Percentiles rank a stretch among this genome's conserved stretches.
Conservation (phyloP, 2,113 vertebrate species). For the Mormyrus iriodes region DNA sequence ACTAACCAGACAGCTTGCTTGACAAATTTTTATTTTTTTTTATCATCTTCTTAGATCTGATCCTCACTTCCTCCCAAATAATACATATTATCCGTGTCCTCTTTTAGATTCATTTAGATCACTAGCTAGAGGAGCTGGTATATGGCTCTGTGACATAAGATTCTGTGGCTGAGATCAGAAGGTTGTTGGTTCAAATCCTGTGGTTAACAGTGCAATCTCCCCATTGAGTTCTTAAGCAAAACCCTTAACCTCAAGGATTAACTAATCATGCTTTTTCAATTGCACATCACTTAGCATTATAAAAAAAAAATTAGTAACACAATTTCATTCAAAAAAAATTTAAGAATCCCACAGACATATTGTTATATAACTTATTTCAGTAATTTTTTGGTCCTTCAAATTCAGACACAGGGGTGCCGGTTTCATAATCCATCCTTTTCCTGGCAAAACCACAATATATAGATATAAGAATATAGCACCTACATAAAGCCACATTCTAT, state of each 20-base stretch:
- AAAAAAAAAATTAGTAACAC: not conserved
- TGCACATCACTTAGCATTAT: not conserved
- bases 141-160: not conserved
- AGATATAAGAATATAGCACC: not conserved
- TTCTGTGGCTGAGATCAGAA: not conserved
- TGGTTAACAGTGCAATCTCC: not conserved
- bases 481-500: not conserved
- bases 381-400: not conserved
- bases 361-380: not conserved
- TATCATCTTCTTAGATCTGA: not conserved
- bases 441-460: not conserved
- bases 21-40: not conserved
- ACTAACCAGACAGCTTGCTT: not conserved
- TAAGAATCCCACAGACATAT: not conserved
- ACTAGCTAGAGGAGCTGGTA: not conserved
- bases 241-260: not conserved
- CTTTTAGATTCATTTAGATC: not conserved
- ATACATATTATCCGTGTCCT: not conserved
- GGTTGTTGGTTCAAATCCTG: not conserved
- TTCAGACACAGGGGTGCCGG: not conserved
- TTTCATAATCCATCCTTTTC: not conserved
- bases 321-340: not conserved
- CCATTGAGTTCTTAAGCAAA: not conserved
- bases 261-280: not conserved
- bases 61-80: not conserved